Evolutionary conservation across 2,797 vertebrate genomes (phyloP), one percentile per base, ranked within the genome.

Genomic region (Lacerta agilis): DNA sequence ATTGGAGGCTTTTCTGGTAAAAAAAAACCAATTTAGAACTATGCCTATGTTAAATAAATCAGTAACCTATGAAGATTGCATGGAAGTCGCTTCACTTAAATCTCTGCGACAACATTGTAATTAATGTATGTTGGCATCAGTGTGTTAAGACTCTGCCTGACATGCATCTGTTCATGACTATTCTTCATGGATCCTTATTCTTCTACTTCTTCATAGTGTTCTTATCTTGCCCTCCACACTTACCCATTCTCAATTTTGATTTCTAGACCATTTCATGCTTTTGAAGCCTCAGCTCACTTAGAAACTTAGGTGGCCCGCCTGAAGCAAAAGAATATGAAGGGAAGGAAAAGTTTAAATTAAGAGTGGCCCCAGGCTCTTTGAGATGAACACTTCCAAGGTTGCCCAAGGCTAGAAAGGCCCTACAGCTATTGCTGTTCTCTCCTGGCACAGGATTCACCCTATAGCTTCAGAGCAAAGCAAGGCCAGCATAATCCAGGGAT

Each of bases 381-480:
- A 29, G 58, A 61, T 58, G 77, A 58, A 80, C 58, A 85, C 15
- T 17, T 67, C 5, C 9, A 71, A 76, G 15, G 58, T 84, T 71
- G 58, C 78, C 33, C 33, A 18, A 55, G 77, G 43, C 86, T 83
- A 72, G 38, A 33, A 64, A 87, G 58, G 49, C 64, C 8, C 55
- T 75, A 36, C 20, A 38, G 66, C 55, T 25, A 80, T 72, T 58
- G 55, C 41, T 64, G 25, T 88, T 79, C 38, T 36, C 55, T 72
- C 33, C 18, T 78, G 41, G 43, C 55, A 33, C 27, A 79, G 27
- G 77, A 83, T 36, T n/a, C 25, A 83, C 17, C 5, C 27, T 78
- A n/a, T 88, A n/a, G 25, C 18, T 79, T 83, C 82, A 20, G 27
- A 79, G 64, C 61, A 82, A 87, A 49, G 38, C 55, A 77, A 76